Evolutionary conservation across 1,140 invertebrate species (phyloP).

Genomic region (Heliconius hewitsoni): DNA sequence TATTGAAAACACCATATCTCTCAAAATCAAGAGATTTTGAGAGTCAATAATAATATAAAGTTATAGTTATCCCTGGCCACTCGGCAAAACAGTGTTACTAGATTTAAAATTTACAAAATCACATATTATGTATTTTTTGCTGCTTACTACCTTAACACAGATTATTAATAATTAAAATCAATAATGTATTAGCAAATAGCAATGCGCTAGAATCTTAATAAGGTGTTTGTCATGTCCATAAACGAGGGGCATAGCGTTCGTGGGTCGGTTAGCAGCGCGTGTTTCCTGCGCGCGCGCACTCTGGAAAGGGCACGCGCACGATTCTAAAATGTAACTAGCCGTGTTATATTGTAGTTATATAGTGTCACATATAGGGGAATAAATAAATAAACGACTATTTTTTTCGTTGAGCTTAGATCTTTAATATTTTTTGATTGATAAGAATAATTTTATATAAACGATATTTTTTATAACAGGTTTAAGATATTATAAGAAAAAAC

Average conservation of each 20-base stretch:
- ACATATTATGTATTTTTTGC: background rate
- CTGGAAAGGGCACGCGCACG: constrained; percentile 55
- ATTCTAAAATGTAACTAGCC: constrained; percentile 25
- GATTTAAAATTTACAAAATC: too few relatives aligned
- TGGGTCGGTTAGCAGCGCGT: constrained; percentile 60
- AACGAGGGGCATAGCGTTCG: constrained; percentile 48
- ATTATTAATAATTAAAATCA: background rate
- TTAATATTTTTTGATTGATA: background rate
- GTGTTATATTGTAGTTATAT: constrained; percentile 20
- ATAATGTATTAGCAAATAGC: constrained; percentile 23
- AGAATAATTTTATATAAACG: too few relatives aligned
- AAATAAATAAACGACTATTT: background rate
- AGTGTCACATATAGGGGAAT: constrained; percentile 18
- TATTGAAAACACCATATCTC: too few relatives aligned
- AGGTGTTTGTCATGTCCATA: constrained; percentile 57
- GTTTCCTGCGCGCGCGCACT: constrained; percentile 60
- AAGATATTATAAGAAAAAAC: background rate
- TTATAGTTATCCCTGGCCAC: too few relatives aligned
- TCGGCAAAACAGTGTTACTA: too few relatives aligned
- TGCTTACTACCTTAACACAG: background rate
- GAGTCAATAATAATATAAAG: too few relatives aligned
- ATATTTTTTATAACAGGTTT: background rate
- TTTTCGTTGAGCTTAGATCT: background rate
- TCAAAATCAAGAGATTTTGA: too few relatives aligned
- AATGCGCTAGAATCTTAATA: constrained; percentile 53